Evolutionary conservation across 2,797 vertebrate genomes (phyloP), one percentile per base, ranked within the genome.

Genomic region (Bradypodion ventrale): DNA sequence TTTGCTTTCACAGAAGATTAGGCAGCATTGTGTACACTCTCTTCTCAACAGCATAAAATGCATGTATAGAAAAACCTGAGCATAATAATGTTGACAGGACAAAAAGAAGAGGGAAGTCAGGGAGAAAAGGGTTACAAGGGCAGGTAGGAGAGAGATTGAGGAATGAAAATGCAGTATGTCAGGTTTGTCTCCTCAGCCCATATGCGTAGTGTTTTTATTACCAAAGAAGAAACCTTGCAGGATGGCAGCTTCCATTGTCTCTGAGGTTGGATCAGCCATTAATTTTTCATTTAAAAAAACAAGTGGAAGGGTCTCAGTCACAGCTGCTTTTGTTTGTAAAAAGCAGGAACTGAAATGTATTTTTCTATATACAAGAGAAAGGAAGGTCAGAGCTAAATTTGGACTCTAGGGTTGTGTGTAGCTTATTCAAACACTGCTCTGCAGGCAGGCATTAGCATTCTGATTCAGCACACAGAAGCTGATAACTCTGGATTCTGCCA

Each of bases 1-100:
- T 87, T 85, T 89, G 23, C 74, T 75, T 88, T 32, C 84, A 75
- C 81, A 13, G 83, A 70, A 78, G 62, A n/a, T 82, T 63, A 66
- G 80, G 78, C 81, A 46, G 13, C 74, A 13, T 16, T 2, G 84
- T 44, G 70, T 35, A 52, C 37, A 37, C 32, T 23, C 0, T 46
- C 84, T 88, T 9, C 1, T 29, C 72, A 62, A 80, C 78, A n/a
- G 12, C 23, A 56, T 25, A 0, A 0, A 21, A 52, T 66, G 49
- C 59, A 16, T 21, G 15, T 2, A 74, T 0, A 0, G 83, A 44
- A 85, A 78, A 85, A 78, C n/a, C n/a, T 15, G 72, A 72, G 0
- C 1, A 35, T 15, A 35, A 63, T 3, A 21, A 29, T 21, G 27
- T n/a, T 7, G 46, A 35, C 46, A 62, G 35, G 70, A 69, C 13